A percentile compares a stretch with the other conserved stretches of the same genome.
phyloP scores from a whole-genome alignment of 2,797 vertebrate species.

The Tympanoctomys barrerae region DNA sequence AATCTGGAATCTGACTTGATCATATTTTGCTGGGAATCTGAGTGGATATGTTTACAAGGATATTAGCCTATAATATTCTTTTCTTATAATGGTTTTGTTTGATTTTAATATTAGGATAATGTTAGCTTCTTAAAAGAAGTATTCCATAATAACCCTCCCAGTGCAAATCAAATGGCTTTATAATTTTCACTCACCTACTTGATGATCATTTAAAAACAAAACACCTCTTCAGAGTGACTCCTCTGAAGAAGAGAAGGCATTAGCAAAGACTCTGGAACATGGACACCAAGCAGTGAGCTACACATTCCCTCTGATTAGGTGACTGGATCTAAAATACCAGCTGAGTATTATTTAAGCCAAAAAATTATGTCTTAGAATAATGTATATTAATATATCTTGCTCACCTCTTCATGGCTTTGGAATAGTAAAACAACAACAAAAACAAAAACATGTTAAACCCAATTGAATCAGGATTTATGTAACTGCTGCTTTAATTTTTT shows the following conservation, averaged over 20 bases:
- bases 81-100: background rate
- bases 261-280: background rate
- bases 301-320: background rate
- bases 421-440: background rate
- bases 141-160: background rate
- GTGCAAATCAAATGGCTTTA: constrained; percentile 28
- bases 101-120: constrained; percentile 12
- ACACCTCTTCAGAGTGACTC: constrained; percentile 5
- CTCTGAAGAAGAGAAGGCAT: background rate
- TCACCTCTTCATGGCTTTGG: background rate
- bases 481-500: constrained; percentile 47
- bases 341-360: background rate
- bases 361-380: background rate
- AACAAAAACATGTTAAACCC: background rate
- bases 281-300: background rate
- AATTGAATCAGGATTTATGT: background rate
- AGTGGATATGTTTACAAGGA: background rate
- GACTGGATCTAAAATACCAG: background rate
- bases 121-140: constrained; percentile 17
- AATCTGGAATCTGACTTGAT: constrained; percentile 11
- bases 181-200: background rate
- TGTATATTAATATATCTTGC: background rate
- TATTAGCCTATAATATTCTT: background rate
- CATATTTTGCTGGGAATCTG: background rate
- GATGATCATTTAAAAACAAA: constrained; percentile 40